Conservation (phyloP, 1,140 invertebrate genomes). For the Adoxophyes honmai region DNA sequence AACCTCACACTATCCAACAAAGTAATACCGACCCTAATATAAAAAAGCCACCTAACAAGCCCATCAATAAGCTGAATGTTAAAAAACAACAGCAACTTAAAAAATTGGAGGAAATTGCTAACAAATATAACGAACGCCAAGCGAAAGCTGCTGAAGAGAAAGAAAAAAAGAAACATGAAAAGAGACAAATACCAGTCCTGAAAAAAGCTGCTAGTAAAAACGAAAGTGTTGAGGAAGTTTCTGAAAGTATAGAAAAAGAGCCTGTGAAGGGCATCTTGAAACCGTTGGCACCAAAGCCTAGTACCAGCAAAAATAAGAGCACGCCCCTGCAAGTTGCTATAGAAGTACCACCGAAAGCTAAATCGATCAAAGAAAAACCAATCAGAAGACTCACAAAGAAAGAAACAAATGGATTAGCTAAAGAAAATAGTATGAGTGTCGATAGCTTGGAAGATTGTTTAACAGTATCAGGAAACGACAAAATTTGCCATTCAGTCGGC, state of each 20-base stretch:
- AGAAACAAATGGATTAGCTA: slow-evolving; percentile 21
- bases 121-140: slow-evolving; percentile 52
- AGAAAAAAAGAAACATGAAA: slow-evolving; percentile 21
- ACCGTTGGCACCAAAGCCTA: not conserved
- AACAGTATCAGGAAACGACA: slow-evolving; percentile 23
- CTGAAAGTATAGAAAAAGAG: not conserved
- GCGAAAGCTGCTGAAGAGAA: slow-evolving; percentile 32
- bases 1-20: slow-evolving; percentile 37
- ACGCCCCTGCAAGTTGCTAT: not conserved
- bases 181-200: slow-evolving; percentile 30
- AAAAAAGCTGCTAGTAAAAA: slow-evolving; percentile 27
- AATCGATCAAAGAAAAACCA: slow-evolving; percentile 16
- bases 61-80: slow-evolving; percentile 37
- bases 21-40: slow-evolving; percentile 41
- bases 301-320: not conserved
- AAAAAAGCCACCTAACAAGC: slow-evolving; percentile 37
- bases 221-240: slow-evolving; percentile 21
- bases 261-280: not conserved
- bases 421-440: slow-evolving; percentile 61
- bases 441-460: slow-evolving; percentile 56
- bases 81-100: slow-evolving; percentile 58
- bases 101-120: slow-evolving; percentile 56
- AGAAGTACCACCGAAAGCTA: not conserved
- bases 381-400: slow-evolving; percentile 15
- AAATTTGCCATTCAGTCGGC: slow-evolving; percentile 48